Evolutionary conservation across 1,140 invertebrate species (phyloP).

Genomic region (Tetraneura akinire): DNA sequence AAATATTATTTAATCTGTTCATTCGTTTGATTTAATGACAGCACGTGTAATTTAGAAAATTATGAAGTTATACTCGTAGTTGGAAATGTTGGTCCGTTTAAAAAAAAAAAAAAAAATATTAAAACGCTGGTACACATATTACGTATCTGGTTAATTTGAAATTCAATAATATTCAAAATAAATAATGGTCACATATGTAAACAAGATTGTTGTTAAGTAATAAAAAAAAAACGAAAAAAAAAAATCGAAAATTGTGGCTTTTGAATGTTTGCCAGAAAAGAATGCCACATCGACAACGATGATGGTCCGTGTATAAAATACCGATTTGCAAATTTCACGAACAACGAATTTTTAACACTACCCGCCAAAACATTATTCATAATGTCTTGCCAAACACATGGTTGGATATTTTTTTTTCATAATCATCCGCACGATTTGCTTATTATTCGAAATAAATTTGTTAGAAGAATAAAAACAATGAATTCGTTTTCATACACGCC

Average conservation of each 20-base stretch:
- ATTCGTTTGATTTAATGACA: neutral
- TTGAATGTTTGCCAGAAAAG: conserved; percentile 22
- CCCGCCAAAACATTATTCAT: conserved; percentile 18
- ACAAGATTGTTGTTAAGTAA: conserved; percentile 10
- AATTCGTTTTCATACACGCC: too few species aligned
- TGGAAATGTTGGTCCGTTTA: neutral
- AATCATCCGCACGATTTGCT: neutral
- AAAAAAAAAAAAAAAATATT: neutral
- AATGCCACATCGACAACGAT: neutral
- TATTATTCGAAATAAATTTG: too few species aligned
- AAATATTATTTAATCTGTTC: neutral
- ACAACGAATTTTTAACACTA: conserved; percentile 10
- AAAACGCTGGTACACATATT: too few species aligned
- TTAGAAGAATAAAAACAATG: too few species aligned
- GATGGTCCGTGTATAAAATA: conserved; percentile 21
- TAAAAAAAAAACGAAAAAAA: neutral
- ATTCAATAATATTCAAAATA: conserved; percentile 11
- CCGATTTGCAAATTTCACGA: neutral
- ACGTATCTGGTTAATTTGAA: conserved; percentile 1
- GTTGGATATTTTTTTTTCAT: conserved; percentile 7
- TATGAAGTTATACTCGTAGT: conserved; percentile 25
- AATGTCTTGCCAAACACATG: neutral
- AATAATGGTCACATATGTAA: conserved; percentile 4
- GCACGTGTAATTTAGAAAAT: conserved; percentile 9
- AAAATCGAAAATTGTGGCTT: neutral